Conservation (phyloP, 2,797 vertebrate species). For the Selene dorsalis region DNA sequence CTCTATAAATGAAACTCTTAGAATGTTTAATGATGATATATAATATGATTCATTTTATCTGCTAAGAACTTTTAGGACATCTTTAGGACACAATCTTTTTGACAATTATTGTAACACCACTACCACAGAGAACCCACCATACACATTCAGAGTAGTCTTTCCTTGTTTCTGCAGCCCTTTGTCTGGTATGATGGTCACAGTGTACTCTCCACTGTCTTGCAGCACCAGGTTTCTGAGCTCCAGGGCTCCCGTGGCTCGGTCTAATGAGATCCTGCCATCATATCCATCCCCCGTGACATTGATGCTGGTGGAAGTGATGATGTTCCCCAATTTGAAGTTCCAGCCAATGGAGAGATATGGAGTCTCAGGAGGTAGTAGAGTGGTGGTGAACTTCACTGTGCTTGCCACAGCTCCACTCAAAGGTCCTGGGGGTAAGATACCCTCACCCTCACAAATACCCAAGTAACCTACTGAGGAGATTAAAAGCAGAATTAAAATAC, state of each 20-base stretch:
- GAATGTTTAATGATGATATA: too few species aligned
- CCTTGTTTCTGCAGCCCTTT: constrained; percentile 54
- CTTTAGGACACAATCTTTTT: neutral
- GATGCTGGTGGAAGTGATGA: constrained; percentile 72
- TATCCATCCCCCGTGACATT: constrained; percentile 26
- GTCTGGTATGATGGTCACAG: constrained; percentile 55
- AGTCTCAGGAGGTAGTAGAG: constrained; percentile 41
- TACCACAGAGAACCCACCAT: constrained; percentile 58
- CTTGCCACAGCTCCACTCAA: constrained; percentile 64
- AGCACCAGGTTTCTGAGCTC: constrained; percentile 71
- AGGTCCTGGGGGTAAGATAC: constrained; percentile 63
- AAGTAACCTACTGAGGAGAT: neutral
- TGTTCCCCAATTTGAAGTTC: constrained; percentile 68
- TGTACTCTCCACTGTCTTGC: constrained; percentile 73
- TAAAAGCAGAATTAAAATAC: neutral
- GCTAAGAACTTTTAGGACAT: neutral
- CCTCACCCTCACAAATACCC: constrained; percentile 54
- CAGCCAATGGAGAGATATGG: constrained; percentile 73
- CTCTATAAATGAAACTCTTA: too few species aligned
- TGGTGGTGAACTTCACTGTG: constrained; percentile 65
- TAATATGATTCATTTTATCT: neutral
- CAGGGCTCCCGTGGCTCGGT: constrained; percentile 68
- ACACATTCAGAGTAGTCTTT: constrained; percentile 63
- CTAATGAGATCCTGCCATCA: constrained; percentile 64
- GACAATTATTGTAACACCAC: neutral